Evolutionary conservation across 2,888 invertebrate species (phyloP).

Genomic region (Poecilus cupreus): DNA sequence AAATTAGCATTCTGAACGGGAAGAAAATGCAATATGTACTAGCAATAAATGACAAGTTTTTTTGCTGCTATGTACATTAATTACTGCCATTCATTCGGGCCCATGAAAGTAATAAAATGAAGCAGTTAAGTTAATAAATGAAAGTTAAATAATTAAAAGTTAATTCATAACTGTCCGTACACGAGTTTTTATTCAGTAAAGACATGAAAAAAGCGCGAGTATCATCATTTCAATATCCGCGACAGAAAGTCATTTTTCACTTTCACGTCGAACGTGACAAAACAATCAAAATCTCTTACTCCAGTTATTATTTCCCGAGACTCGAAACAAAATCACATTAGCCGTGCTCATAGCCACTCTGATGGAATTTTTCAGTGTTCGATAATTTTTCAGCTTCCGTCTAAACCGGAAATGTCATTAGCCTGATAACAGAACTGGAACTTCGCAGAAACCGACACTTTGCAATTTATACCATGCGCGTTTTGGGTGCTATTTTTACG

Average conservation of each 20-base stretch:
- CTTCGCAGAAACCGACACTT: not conserved
- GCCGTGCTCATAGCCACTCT: conserved; percentile 40
- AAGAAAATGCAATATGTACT: too few species aligned
- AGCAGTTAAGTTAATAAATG: not conserved
- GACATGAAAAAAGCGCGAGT: not conserved
- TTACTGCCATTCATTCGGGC: too few species aligned
- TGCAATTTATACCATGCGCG: not conserved
- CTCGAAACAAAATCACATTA: conserved; percentile 49
- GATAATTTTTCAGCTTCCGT: conserved; percentile 48
- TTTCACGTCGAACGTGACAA: conserved; percentile 32
- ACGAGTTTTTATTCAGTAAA: not conserved
- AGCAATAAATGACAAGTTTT: not conserved
- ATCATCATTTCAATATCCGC: conserved; percentile 29
- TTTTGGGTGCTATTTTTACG: too few species aligned
- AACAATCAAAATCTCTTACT: conserved; percentile 49
- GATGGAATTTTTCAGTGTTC: conserved; percentile 40
- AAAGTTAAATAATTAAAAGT: conserved; percentile 18
- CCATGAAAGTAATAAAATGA: not conserved
- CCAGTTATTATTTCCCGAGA: conserved; percentile 38
- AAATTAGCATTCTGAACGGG: too few species aligned
- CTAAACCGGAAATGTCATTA: conserved; percentile 47
- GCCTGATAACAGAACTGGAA: conserved; percentile 13
- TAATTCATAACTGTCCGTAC: not conserved
- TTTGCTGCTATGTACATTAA: not conserved
- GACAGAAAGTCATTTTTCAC: conserved; percentile 26